These are phyloP conservation scores for Acronicta aceris DNA, from an alignment of 2,888 invertebrate genomes.

Conservation along the genomic window DNA sequence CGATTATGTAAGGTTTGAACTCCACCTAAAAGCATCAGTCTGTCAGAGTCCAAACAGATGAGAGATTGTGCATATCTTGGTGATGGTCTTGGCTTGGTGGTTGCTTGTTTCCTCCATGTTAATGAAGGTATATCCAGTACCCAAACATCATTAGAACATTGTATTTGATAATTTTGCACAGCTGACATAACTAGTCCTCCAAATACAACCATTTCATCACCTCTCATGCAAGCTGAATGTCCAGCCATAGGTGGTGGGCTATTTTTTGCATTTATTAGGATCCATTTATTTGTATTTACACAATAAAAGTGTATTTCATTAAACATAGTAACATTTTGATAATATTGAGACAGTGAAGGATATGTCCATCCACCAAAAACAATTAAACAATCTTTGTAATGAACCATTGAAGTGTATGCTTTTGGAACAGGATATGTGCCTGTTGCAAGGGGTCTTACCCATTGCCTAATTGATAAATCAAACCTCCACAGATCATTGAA, in stretches of 20 bases:
- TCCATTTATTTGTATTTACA: slow-evolving; percentile 94
- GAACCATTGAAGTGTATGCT: slow-evolving; percentile 97
- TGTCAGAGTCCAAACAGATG: slow-evolving; percentile 93
- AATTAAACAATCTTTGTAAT: slow-evolving; percentile 94
- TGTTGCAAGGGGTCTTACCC: slow-evolving; percentile 95
- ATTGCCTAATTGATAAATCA: slow-evolving; percentile 95
- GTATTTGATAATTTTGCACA: slow-evolving; percentile 82
- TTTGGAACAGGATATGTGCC: slow-evolving; percentile 98
- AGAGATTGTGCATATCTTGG: slow-evolving; percentile 98
- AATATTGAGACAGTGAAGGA: slow-evolving; percentile 95
- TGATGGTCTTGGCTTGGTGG: slow-evolving; percentile 92
- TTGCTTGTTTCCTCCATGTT: slow-evolving; percentile 94
- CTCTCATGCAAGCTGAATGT: slow-evolving; percentile 96
- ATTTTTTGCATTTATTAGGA: slow-evolving; percentile 90
- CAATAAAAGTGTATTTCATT: slow-evolving; percentile 97
- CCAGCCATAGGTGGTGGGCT: slow-evolving; percentile 96
- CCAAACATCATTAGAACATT: slow-evolving; percentile 95
- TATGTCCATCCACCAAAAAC: slow-evolving; percentile 99
- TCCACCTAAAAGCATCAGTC: slow-evolving; percentile 95
- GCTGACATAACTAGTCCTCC: slow-evolving; percentile 91
- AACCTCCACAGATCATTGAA: slow-evolving; percentile 99
- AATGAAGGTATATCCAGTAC: slow-evolving; percentile 94
- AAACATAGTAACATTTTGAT: slow-evolving; percentile 96
- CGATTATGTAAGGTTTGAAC: slow-evolving; percentile 95
- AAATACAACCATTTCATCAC: slow-evolving; percentile 95